Base-by-base conservation (phyloP, 2,797 vertebrate species). In the Eulemur coronatus region DNA sequence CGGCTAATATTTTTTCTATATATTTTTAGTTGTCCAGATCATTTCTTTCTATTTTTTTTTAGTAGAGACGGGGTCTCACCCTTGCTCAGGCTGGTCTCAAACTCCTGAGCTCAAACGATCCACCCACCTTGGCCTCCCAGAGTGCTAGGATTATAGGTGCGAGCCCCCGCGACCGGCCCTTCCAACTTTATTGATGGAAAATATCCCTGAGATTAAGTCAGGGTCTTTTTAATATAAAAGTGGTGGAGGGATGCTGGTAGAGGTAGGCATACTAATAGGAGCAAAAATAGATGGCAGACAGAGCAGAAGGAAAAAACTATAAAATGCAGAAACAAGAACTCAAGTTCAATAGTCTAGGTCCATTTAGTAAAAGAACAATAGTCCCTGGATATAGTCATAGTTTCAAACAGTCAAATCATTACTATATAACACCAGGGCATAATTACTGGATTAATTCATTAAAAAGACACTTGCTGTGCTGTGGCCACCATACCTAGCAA, bases 231-330 rank as follows among this genome's bases (percentile, higher is more conserved):
- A 88, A 46, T 70, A 70, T 7, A 86, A 52, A 79, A 90, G 28
- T 69, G 30, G 35, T 33, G 80, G 2, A 88, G 24, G 24, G 10
- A 76, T 10, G 18, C 52, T 72, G 41, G 41, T 67, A 73, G 15
- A 79, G 12, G 15, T 3, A 93, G 46, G 75, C n/a, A 76, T 17
- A 57, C 10, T 61, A 52, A 85, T 9, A 75, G 30, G 48, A 80
- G 41, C 48, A 95, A 85, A 92, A 97, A 67, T 13, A 96, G 76
- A 38, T 13, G 52, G 28, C 22, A 79, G 7, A 48, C 18, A 81
- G 38, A 92, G 70, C 41, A 65, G 24, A 73, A 86, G 26, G 35
- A 86, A 92, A 95, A 95, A 86, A 94, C 43, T 63, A n/a, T 88
- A 78, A 94, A 73, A 81, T 50, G 12, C 8, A 70, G 73, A 78